phyloP scores from a whole-genome alignment of 1,140 invertebrate genomes.

The Micrasema longulum region DNA sequence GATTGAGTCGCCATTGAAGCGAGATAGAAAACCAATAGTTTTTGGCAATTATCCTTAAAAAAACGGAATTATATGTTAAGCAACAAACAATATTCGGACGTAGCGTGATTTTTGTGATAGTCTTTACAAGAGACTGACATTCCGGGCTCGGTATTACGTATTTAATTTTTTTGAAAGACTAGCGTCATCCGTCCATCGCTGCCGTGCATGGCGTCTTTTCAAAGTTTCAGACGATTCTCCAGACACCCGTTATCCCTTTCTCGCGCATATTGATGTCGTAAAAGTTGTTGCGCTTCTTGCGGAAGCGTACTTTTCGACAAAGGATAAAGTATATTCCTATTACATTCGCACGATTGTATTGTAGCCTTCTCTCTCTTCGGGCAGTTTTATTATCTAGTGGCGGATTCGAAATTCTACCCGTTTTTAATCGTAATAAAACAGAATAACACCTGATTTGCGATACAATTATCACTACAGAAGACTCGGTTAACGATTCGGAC shows the following conservation, averaged over 20 bases:
- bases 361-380: conserved; percentile 63
- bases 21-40: conserved; percentile 63
- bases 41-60: conserved; percentile 54
- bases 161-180: conserved; percentile 42
- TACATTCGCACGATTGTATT: conserved; percentile 66
- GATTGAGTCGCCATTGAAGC: conserved; percentile 65
- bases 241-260: conserved; percentile 69
- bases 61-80: conserved; percentile 35
- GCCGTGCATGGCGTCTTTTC: conserved; percentile 65
- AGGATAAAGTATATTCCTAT: conserved; percentile 66
- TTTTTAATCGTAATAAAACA: conserved; percentile 15
- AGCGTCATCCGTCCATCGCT: conserved; percentile 54
- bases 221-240: conserved; percentile 61
- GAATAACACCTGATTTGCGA: neutral
- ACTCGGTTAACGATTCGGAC: neutral
- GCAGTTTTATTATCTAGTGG: conserved; percentile 39
- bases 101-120: conserved; percentile 3
- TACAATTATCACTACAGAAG: neutral
- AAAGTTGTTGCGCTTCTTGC: conserved; percentile 54
- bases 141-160: conserved; percentile 15
- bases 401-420: conserved; percentile 42
- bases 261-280: conserved; percentile 65
- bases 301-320: conserved; percentile 51
- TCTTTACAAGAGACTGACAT: neutral
- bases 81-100: conserved; percentile 14